Percentiles rank a stretch among this genome's conserved stretches.
Conservation (phyloP, 2,888 invertebrate genomes). For the Theodoxus fluviatilis region DNA sequence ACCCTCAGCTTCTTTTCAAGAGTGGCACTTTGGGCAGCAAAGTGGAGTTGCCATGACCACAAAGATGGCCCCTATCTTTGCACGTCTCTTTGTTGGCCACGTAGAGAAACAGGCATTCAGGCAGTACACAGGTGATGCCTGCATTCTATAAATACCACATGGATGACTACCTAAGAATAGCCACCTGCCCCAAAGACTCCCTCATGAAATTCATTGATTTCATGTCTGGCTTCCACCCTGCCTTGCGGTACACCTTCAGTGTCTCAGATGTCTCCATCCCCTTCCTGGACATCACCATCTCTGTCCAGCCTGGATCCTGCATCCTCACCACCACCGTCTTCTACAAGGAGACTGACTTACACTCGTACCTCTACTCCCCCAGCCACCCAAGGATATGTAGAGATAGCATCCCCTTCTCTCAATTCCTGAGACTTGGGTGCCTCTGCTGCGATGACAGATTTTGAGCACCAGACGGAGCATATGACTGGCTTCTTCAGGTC, state of each 20-base stretch:
- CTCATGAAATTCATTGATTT: not conserved
- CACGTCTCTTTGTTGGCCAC: not conserved
- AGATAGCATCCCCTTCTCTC: not conserved
- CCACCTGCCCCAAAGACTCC: not conserved
- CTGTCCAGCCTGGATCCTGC: not conserved
- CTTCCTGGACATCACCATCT: not conserved
- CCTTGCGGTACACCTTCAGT: not conserved
- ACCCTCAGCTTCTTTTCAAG: not conserved
- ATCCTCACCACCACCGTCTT: not conserved
- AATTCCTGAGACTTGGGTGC: not conserved
- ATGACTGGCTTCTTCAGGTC: not conserved
- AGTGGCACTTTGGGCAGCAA: not conserved
- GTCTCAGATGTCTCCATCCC: not conserved
- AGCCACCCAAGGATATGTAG: not conserved
- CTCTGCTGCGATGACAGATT: constrained; percentile 4
- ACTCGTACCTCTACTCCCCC: constrained; percentile 2
- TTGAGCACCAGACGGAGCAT: not conserved
- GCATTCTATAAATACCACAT: not conserved
- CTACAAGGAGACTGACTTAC: not conserved
- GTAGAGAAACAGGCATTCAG: not conserved
- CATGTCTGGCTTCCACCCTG: not conserved
- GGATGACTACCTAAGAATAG: not conserved
- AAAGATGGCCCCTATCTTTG: not conserved
- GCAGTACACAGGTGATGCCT: not conserved
- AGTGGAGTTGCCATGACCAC: not conserved